Percentiles rank a stretch among this genome's conserved stretches.
These are phyloP conservation scores for Rhabditoides inermis DNA, from an alignment of 2,888 invertebrate species.

Conservation along the genomic window DNA sequence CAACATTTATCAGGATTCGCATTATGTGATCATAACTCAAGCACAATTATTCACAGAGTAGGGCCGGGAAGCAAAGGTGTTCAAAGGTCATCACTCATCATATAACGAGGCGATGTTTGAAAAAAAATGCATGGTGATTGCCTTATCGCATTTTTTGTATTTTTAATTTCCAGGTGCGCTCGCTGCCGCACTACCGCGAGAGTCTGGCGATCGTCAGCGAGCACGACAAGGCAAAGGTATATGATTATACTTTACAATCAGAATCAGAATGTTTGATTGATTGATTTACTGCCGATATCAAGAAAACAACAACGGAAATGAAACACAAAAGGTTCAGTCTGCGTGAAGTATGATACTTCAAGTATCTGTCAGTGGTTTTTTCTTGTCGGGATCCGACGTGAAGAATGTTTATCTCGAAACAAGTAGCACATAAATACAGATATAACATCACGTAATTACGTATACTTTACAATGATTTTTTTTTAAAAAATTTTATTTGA, in stretches of 20 bases:
- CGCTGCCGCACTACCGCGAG: conserved; percentile 38
- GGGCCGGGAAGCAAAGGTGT: no score
- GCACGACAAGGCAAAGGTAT: conserved; percentile 36
- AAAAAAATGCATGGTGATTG: no score
- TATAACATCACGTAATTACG: not conserved
- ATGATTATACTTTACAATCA: not conserved
- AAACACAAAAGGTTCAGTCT: no score
- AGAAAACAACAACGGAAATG: no score
- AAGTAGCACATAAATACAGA: not conserved
- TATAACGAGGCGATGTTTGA: no score
- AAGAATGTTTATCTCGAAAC: no score
- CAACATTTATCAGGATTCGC: not conserved
- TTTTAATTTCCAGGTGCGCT: conserved; percentile 12
- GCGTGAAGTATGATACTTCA: not conserved
- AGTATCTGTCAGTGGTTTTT: not conserved
- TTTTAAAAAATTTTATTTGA: conserved; percentile 1
- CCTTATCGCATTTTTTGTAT: no score
- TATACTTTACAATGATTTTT: not conserved
- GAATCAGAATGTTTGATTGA: not conserved
- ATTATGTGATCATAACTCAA: no score
- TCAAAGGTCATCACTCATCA: no score
- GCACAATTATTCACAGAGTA: no score
- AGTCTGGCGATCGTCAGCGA: conserved; percentile 38
- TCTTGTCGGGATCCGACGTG: no score
- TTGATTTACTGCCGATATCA: no score